These are phyloP conservation scores for Lagenorhynchus albirostris DNA, from an alignment of 2,113 vertebrate genomes.

Conservation along the genomic window DNA sequence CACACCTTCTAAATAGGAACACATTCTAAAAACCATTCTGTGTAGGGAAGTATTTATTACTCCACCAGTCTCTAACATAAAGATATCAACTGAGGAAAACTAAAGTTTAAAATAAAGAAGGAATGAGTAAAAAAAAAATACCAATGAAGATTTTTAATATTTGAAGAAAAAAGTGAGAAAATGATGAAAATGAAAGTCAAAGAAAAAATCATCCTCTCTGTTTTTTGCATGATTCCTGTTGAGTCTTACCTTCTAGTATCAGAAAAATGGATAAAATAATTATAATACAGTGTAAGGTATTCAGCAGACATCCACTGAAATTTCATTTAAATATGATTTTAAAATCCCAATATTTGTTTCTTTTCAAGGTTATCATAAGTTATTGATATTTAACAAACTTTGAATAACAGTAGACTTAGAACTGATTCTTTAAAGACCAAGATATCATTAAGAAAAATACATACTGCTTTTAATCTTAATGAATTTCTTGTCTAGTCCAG, in stretches of 20 bases:
- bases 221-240: neutral
- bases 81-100: neutral
- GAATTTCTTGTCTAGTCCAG: neutral
- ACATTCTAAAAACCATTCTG: neutral
- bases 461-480: neutral
- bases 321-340: neutral
- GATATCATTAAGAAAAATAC: neutral
- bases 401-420: neutral
- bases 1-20: neutral
- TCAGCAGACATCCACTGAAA: neutral
- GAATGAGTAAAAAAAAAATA: neutral
- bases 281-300: neutral
- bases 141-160: neutral
- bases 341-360: neutral
- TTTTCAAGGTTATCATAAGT: neutral
- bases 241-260: neutral
- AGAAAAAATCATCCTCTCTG: neutral
- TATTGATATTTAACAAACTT: slow-evolving; percentile 21
- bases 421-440: neutral
- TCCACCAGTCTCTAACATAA: neutral
- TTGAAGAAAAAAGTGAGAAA: neutral
- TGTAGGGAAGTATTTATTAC: neutral
- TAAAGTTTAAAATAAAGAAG: neutral
- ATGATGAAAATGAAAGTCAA: neutral
- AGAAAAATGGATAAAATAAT: neutral